Base-by-base conservation (phyloP, 2,797 vertebrate species). In the Hippopotamyrus pictus region DNA sequence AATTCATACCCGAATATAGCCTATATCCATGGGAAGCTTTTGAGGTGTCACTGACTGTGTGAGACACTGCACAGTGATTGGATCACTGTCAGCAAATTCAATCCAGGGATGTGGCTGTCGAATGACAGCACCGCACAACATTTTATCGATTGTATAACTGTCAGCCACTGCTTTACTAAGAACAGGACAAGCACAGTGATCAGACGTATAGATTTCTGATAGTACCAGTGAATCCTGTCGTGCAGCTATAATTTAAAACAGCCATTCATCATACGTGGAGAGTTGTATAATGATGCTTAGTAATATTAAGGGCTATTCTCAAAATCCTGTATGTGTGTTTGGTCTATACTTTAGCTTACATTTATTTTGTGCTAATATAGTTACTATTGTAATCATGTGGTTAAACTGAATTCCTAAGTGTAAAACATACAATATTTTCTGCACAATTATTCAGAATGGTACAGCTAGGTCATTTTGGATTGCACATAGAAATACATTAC, bases 291-390 rank as follows among this genome's bases (percentile, higher is more conserved):
- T 94, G 59, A 96, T 84, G 95, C 95, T 96, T 96, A 94, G 95
- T 94, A 95, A 95, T 95, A 96, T 95, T 95, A 97, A 97, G 96
- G 96, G 96, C 96, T 97, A 97, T 95, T 95, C 95, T 95, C 84
- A 89, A 87, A 89, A 96, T 94, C 94, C 95, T 95, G 95, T 95
- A 94, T 94, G 94, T 96, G 96, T 95, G 93, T 94, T 94, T 96
- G 94, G 94, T 96, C 94, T 95, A 95, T 95, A 94, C 94, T 93
- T 93, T 95, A 95, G 33, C 94, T 95, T 94, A 95, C 94, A 95
- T 95, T 94, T 93, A 95, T 95, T 91, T 95, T 93, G 95, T 96
- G 94, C 95, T 94, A 94, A 95, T 96, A 95, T 95, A 94, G 95
- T 95, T 94, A 95, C 90, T 94, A 94, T 92, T 91, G 37, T 90